Evolutionary conservation across 2,113 vertebrate species (phyloP), one percentile per base, ranked within the genome.

Genomic region (Halcyon senegalensis): DNA sequence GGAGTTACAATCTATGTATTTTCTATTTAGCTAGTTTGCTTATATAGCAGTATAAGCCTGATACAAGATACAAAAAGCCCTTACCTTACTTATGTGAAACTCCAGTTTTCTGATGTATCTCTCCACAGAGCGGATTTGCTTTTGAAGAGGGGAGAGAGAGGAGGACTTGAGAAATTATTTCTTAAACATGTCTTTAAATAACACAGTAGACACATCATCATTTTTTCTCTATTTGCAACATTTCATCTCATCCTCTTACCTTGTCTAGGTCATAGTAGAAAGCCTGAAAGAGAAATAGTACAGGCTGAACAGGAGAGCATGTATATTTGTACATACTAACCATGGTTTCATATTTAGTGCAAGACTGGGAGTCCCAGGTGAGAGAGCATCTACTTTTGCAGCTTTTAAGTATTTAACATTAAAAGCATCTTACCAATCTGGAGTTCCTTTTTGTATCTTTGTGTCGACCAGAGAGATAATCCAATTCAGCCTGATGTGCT

Each of bases 191-290:
- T 1, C 72, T 46, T 84, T 25, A 68, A 69, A 62, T 15, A n/a
- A 59, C 41, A 33, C 33, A 77, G 66, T 48, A 90, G 46, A 28
- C 33, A 87, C 23, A 80, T 16, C 43, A 46, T 16, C n/a, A 13
- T 1, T 60, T 89, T 46, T 13, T 77, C 43, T 78, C n/a, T 7
- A 1, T 51, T 48, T 6, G 37, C 44, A 58, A 7, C 18, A 12
- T 14, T 24, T 31, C 10, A 9, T 5, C 41, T 31, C 59, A 62
- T 39, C 60, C 30, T 28, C 98, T 98, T 93, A 99, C 99, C 99
- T 99, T 99, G 79, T 99, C 99, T 93, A 99, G 97, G 92, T 99
- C 99, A 4, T 99, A 99, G 83, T 99, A 98, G 96, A 99, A 99
- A 31, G 98, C 99, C 99, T 99, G 97, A 43, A 96, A 98, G 46